Conservation (phyloP, 2,797 vertebrate species). For the Phoxinus dragarum region DNA sequence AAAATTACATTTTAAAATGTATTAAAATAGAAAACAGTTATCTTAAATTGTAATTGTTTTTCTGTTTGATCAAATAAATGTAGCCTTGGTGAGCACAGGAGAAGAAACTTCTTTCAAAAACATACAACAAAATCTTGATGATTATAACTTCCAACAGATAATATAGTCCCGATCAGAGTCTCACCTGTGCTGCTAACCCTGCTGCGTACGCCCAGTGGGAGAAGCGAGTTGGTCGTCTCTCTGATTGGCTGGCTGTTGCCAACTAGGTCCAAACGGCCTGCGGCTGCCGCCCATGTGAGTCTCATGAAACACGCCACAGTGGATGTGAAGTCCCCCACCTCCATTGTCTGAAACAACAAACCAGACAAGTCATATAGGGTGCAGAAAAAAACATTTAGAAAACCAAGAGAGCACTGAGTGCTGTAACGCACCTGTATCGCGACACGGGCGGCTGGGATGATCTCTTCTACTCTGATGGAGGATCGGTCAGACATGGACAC, state of each 20-base stretch:
- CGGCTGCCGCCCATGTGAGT: conserved; percentile 96
- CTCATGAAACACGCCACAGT: conserved; percentile 98
- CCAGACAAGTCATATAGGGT: conserved; percentile 31
- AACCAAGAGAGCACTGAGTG: not conserved
- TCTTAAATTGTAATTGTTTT: not conserved
- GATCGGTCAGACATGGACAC: conserved; percentile 96
- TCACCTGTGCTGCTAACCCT: conserved; percentile 97
- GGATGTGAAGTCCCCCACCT: conserved; percentile 94
- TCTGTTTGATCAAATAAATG: not conserved
- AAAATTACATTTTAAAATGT: not conserved
- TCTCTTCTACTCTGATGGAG: conserved; percentile 97
- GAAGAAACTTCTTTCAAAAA: not conserved
- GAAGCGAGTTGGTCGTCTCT: conserved; percentile 87
- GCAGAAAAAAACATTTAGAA: not conserved
- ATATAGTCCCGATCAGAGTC: not conserved
- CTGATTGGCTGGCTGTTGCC: conserved; percentile 97
- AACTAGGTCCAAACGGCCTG: conserved; percentile 93
- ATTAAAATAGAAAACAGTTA: not conserved
- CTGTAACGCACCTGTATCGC: conserved; percentile 88
- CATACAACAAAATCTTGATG: not conserved
- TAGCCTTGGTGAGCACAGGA: not conserved
- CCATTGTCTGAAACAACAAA: conserved; percentile 88
- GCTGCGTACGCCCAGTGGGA: conserved; percentile 90
- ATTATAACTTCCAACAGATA: not conserved
- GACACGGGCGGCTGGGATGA: conserved; percentile 95